Conservation (phyloP, 2,888 invertebrate species). For the Plagodis dolabraria region DNA sequence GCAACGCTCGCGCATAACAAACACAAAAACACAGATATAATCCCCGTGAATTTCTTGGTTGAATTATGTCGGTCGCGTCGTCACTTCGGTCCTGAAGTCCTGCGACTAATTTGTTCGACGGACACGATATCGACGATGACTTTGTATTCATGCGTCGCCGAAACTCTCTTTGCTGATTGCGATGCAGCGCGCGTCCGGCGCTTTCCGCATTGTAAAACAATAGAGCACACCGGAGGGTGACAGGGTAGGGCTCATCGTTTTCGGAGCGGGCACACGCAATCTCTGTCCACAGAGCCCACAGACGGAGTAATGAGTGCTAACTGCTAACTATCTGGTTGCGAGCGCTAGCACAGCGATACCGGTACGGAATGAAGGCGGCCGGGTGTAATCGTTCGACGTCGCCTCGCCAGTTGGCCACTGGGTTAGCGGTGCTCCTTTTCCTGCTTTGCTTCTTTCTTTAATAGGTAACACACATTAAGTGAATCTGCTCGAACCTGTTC, state of each 20-base stretch:
- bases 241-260: constrained; percentile 64
- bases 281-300: constrained; percentile 44
- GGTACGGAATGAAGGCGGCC: constrained; percentile 75
- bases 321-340: constrained; percentile 57
- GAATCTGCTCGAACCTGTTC: constrained; percentile 49
- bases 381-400: constrained; percentile 71
- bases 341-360: constrained; percentile 68
- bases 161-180: constrained; percentile 80
- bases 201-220: constrained; percentile 79
- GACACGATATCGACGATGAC: constrained; percentile 60
- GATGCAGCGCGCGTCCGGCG: constrained; percentile 72
- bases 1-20: constrained; percentile 66
- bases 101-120: constrained; percentile 59
- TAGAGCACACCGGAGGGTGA: constrained; percentile 70
- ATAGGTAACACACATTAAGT: constrained; percentile 62
- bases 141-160: constrained; percentile 77
- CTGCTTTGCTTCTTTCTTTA: constrained; percentile 71
- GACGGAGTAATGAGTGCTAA: constrained; percentile 57
- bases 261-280: constrained; percentile 48
- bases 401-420: constrained; percentile 82
- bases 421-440: constrained; percentile 83
- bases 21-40: constrained; percentile 47
- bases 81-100: constrained; percentile 68
- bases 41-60: constrained; percentile 42
- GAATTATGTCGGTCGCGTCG: constrained; percentile 48